Evolutionary conservation across 1,140 invertebrate species (phyloP).

Genomic region (Drosophila ercepeae): DNA sequence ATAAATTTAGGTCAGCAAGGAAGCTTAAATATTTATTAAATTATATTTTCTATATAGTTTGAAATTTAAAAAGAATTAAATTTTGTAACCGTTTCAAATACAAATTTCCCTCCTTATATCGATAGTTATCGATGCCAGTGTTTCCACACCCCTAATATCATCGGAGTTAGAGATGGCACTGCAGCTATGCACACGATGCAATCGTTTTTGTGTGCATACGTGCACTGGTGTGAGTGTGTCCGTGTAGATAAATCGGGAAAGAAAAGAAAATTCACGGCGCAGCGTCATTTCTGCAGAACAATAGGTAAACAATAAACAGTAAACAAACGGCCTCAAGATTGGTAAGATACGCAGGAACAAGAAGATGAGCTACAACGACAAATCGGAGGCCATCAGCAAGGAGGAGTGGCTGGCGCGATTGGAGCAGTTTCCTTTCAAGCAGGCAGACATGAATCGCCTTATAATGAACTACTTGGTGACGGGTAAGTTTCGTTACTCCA

Average conservation of each 20-base stretch:
- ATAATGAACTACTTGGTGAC: constrained; percentile 99
- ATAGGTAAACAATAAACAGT: constrained; percentile 4
- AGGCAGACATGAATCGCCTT: constrained; percentile 97
- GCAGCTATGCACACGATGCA: not conserved
- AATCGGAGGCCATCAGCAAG: constrained; percentile 74
- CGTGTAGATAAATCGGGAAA: constrained; percentile 3
- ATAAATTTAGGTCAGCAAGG: constrained; percentile 13
- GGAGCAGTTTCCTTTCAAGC: constrained; percentile 92
- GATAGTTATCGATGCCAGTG: not conserved
- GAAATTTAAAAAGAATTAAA: not conserved
- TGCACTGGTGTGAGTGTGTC: not conserved
- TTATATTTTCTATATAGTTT: not conserved
- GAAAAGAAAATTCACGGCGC: not conserved
- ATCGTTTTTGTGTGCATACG: not conserved
- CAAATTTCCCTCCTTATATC: not conserved
- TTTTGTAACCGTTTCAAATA: not conserved
- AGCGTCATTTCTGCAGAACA: constrained; percentile 1
- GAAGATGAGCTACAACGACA: constrained; percentile 83
- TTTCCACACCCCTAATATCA: not conserved
- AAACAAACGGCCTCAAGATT: constrained; percentile 84
- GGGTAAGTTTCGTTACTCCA: constrained; percentile 43
- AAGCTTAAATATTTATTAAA: not conserved
- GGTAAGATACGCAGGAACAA: constrained; percentile 90
- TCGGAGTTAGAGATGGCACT: not conserved
- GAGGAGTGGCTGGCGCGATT: constrained; percentile 89